A percentile compares a stretch with the other conserved stretches of the same genome.
Conservation (phyloP, 1,140 invertebrate species). For the Plutomurus gul region DNA sequence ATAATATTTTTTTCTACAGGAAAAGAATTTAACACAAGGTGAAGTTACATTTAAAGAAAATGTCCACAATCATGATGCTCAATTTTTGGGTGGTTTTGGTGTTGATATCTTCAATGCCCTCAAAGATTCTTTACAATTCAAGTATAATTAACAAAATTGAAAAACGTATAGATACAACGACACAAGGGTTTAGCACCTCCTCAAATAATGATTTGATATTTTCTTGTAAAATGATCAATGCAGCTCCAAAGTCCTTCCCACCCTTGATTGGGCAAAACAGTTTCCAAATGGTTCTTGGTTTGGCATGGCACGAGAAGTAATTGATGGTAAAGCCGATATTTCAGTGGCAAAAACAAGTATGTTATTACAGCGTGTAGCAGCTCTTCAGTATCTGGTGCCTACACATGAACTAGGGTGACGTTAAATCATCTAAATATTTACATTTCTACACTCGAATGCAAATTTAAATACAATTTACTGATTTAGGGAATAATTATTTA, state of each 20-base stretch:
- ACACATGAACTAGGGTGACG: constrained; percentile 24
- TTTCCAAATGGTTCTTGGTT: constrained; percentile 31
- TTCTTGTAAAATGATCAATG: too few relatives aligned
- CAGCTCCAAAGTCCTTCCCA: constrained; percentile 1
- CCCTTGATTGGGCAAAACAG: neutral
- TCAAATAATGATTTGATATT: too few relatives aligned
- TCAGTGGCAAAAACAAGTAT: constrained; percentile 40
- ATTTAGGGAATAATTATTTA: constrained; percentile 3
- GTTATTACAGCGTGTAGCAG: neutral
- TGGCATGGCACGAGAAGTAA: constrained; percentile 34
- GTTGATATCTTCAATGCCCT: constrained; percentile 3
- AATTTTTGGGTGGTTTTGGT: constrained; percentile 31
- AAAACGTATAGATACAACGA: too few relatives aligned
- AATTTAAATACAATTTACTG: neutral
- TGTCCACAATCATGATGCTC: neutral
- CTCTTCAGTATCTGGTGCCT: constrained; percentile 19
- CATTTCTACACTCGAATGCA: neutral
- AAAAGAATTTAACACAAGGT: constrained; percentile 36
- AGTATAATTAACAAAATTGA: too few relatives aligned
- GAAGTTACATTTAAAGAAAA: constrained; percentile 29
- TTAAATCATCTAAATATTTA: neutral
- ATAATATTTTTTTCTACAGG: constrained; percentile 2
- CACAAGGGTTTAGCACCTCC: too few relatives aligned
- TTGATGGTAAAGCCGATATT: constrained; percentile 31
- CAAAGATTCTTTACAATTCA: constrained; percentile 13